Evolutionary conservation across 2,797 vertebrate species (phyloP), one percentile per base, ranked within the genome.

Genomic region (Oryzias dopingdopingensis): DNA sequence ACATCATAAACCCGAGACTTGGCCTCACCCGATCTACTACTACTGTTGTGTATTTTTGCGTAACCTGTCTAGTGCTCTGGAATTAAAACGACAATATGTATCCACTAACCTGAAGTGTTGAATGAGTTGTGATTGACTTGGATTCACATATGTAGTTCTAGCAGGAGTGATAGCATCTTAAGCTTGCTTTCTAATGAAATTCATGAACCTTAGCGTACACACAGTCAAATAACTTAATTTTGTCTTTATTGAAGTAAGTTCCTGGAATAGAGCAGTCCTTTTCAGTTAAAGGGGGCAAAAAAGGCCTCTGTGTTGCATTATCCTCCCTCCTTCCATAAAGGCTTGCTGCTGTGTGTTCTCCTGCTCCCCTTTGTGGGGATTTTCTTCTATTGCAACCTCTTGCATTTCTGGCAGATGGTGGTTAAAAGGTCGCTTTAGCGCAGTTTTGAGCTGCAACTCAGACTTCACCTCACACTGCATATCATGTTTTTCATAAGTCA

Each of bases 361-460:
- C 84, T 81, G 85, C 86, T 83, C 90, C 91, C 82, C 86, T 88
- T 68, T 86, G 92, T 91, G 92, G 88, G 65, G 54, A 55, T 57
- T 70, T 61, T 43, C 49, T 65, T 45, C 49, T 74, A 88, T 80
- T 84, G 73, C 86, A 77, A 43, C 69, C 61, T 40, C 45, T 51
- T 85, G 63, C 66, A 41, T 72, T 72, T 62, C 65, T 62, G 51
- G 22, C 52, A 40, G 48, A 55, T 14, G 5, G 58, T 63, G 69
- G 32, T 59, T 59, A 69, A 70, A 75, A 79, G 74, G 80, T 81
- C 45, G 73, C 77, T 48, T 84, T 80, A 78, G 80, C 59, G 67
- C 82, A 83, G 56, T 62, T 79, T 64, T 56, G 45, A 62, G 59
- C 67, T 56, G 55, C 60, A 52, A 59, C 62, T 51, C 67, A 40